phyloP scores from a whole-genome alignment of 2,888 invertebrate genomes.

The Folsomia manolachei region DNA sequence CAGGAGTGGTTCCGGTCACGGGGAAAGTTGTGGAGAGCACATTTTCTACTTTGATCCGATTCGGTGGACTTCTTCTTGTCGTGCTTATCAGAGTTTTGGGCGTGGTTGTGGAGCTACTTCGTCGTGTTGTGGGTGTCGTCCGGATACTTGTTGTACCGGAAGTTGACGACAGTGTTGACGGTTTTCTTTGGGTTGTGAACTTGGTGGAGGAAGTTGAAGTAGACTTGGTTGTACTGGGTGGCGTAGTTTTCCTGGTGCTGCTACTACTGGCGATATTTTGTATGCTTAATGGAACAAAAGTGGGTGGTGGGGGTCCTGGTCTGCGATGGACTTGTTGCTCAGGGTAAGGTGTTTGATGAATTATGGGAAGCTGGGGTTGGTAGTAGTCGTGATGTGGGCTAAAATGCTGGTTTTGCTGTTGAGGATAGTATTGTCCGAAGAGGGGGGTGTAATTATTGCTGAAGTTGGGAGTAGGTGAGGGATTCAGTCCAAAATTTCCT shows the following conservation, averaged over 20 bases:
- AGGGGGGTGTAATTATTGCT: background rate
- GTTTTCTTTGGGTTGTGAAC: background rate
- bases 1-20: background rate
- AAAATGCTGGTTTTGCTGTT: background rate
- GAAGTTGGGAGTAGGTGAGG: background rate
- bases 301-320: constrained; percentile 9
- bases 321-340: constrained; percentile 15
- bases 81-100: no score
- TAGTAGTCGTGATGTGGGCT: background rate
- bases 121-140: background rate
- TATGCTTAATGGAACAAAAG: no score
- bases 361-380: background rate
- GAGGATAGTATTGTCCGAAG: background rate
- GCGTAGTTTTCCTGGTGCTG: constrained; percentile 2
- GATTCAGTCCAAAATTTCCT: background rate
- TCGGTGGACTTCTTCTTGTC: no score
- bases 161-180: background rate
- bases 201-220: background rate
- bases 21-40: background rate
- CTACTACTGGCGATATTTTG: background rate
- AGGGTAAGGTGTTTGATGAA: constrained; percentile 9
- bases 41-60: no score
- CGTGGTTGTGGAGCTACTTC: background rate
- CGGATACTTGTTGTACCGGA: background rate
- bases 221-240: background rate